Conservation (phyloP, 2,888 invertebrate genomes). For the Phyllotreta striolata region DNA sequence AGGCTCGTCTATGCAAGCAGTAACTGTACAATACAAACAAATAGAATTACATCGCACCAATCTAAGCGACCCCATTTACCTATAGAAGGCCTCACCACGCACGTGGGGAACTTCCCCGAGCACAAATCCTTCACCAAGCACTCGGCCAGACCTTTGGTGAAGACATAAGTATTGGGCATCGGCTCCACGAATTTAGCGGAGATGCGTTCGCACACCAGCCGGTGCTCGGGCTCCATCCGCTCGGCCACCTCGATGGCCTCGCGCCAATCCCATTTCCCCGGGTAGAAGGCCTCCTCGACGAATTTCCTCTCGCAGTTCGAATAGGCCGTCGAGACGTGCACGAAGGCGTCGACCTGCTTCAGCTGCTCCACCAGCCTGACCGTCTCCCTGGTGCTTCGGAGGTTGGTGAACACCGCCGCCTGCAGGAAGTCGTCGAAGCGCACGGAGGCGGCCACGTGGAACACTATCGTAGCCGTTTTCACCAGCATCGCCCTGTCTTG, state of each 20-base stretch:
- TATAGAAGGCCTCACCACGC: slow-evolving; percentile 66
- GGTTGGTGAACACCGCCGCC: slow-evolving; percentile 70
- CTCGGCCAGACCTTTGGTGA: slow-evolving; percentile 88
- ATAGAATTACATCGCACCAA: neutral
- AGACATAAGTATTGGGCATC: slow-evolving; percentile 91
- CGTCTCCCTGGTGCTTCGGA: slow-evolving; percentile 72
- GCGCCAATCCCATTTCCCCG: slow-evolving; percentile 73
- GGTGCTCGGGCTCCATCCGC: slow-evolving; percentile 62
- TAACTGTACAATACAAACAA: neutral
- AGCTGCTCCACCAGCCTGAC: slow-evolving; percentile 68
- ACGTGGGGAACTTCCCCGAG: slow-evolving; percentile 71
- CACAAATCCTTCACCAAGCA: slow-evolving; percentile 72
- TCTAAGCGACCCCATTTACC: slow-evolving; percentile 3
- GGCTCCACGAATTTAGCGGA: slow-evolving; percentile 69
- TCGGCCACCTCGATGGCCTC: slow-evolving; percentile 73
- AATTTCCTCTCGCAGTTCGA: slow-evolving; percentile 74
- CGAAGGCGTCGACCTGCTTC: slow-evolving; percentile 64
- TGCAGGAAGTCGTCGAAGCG: slow-evolving; percentile 83
- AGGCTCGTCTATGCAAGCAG: neutral
- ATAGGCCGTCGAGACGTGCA: slow-evolving; percentile 90
- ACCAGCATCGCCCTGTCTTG: slow-evolving; percentile 64
- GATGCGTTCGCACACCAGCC: slow-evolving; percentile 64
- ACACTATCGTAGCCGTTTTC: slow-evolving; percentile 73
- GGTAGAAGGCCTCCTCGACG: slow-evolving; percentile 81
- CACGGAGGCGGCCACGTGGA: slow-evolving; percentile 84